phyloP scores from a whole-genome alignment of 2,797 vertebrate species.

The Eupleurogrammus muticus region DNA sequence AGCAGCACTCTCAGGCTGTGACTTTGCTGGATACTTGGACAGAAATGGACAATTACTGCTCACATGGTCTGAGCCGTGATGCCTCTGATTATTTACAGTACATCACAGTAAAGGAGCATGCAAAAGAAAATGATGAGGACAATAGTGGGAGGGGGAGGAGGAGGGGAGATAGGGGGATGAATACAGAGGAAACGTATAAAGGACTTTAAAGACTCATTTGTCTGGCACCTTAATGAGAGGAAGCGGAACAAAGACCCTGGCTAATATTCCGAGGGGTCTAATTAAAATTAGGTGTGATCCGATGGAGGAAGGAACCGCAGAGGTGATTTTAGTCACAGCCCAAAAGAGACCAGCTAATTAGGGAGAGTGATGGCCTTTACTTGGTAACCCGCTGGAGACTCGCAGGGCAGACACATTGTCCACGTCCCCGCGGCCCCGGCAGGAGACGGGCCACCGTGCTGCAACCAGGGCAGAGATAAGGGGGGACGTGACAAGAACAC shows the following conservation, averaged over 20 bases:
- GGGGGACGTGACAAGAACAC: conserved; percentile 50
- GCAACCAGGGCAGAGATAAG: conserved; percentile 60
- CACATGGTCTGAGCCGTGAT: conserved; percentile 38
- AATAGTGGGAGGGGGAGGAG: conserved; percentile 32
- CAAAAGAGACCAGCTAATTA: conserved; percentile 94
- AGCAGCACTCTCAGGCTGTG: conserved; percentile 14
- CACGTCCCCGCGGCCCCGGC: conserved; percentile 77
- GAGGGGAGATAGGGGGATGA: conserved; percentile 31
- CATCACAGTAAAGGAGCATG: conserved; percentile 60
- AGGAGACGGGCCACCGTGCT: conserved; percentile 70
- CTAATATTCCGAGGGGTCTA: conserved; percentile 95
- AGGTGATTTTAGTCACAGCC: conserved; percentile 92
- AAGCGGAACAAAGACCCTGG: conserved; percentile 87
- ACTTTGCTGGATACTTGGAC: conserved; percentile 42
- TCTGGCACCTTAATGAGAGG: conserved; percentile 92
- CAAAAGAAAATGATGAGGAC: conserved; percentile 59
- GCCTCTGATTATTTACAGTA: conserved; percentile 60
- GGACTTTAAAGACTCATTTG: conserved; percentile 87
- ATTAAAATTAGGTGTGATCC: conserved; percentile 94
- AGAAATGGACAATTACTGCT: conserved; percentile 50
- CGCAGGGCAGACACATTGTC: conserved; percentile 77
- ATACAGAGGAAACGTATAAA: conserved; percentile 71
- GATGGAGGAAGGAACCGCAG: conserved; percentile 85
- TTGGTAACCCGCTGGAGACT: conserved; percentile 87
- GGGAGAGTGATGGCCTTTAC: conserved; percentile 94